Conservation (phyloP, 1,140 invertebrate species). For the Nephila pilipes region DNA sequence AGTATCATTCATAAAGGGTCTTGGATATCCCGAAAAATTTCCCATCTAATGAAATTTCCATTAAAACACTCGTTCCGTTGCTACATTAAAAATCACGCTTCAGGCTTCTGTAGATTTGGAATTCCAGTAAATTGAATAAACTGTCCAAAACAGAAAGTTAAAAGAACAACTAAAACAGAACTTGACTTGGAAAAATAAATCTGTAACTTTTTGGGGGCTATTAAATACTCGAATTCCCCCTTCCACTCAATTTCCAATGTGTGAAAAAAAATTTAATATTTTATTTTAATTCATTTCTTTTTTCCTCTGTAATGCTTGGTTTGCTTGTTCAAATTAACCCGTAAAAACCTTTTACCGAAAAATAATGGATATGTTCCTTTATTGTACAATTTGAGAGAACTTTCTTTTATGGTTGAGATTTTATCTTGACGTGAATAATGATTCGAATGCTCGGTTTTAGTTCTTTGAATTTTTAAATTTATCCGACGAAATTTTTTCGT, state of each 20-base stretch:
- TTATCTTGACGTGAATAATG: constrained; percentile 13
- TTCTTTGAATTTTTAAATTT: too few species aligned
- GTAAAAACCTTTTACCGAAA: background rate
- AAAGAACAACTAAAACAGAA: too few species aligned
- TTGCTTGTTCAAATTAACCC: background rate
- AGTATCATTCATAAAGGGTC: too few species aligned
- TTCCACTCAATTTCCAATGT: background rate
- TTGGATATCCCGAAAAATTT: too few species aligned
- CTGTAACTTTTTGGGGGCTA: background rate
- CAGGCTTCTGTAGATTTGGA: too few species aligned
- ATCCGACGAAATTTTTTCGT: too few species aligned
- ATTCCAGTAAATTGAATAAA: too few species aligned
- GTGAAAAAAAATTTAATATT: background rate
- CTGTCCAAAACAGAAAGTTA: too few species aligned
- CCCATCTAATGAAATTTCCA: too few species aligned
- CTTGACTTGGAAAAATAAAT: background rate
- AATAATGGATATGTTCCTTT: background rate
- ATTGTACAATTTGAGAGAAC: background rate
- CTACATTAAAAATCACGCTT: too few species aligned
- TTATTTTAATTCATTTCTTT: background rate
- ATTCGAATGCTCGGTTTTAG: background rate
- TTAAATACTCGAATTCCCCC: background rate
- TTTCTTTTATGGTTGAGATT: background rate
- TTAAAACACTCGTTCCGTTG: too few species aligned
- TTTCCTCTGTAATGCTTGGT: background rate